Base-by-base conservation (phyloP, 2,113 vertebrate genomes). In the Benthochromis sp. region DNA sequence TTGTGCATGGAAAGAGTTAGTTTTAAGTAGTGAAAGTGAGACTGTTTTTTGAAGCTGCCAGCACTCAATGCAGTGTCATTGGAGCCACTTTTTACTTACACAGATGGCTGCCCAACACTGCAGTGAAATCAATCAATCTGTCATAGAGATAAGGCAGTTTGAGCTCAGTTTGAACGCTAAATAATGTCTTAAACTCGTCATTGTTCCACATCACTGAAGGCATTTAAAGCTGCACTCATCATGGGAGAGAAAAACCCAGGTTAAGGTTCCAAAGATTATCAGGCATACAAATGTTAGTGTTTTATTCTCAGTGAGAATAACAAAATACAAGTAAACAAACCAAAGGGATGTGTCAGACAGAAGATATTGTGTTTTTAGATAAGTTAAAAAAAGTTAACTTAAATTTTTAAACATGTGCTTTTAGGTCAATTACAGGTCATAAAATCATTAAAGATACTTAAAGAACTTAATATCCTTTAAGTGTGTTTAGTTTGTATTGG, bases 101-200 rank as follows among this genome's bases (percentile, higher is more conserved):
- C 84, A 29, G 69, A 36, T 55, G 57, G 55, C 36, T 38, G 57
- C 57, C 5, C 47, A 31, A 24, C 69, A 71, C 29, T 83, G 63
- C 61, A 34, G 10, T 66, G 79, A 90, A 78, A 84, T 93, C 88
- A 87, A 90, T 90, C 88, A 90, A 80, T 80, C 61, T 89, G 86
- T 89, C 90, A 82, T 7, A 38, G 50, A 85, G 43, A 45, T 4
- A 71, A 69, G 34, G 27, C 29, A 1, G 40, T 27, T 73, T 73
- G 5, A 45, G 21, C 4, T 78, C 16, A 78, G 73, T 78, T 78
- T 78, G 73, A 52, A 31, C 7, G 7, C 45, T 78, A 78, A 78
- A 31, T 31, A 78, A 78, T 52, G 45, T 31, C 9, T 78, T 78
- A 31, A 50, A 31, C 16, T 52, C 16, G 5, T 19, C 27, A 11